phyloP scores from a whole-genome alignment of 1,140 invertebrate species.

The Polypedilum pembai region DNA sequence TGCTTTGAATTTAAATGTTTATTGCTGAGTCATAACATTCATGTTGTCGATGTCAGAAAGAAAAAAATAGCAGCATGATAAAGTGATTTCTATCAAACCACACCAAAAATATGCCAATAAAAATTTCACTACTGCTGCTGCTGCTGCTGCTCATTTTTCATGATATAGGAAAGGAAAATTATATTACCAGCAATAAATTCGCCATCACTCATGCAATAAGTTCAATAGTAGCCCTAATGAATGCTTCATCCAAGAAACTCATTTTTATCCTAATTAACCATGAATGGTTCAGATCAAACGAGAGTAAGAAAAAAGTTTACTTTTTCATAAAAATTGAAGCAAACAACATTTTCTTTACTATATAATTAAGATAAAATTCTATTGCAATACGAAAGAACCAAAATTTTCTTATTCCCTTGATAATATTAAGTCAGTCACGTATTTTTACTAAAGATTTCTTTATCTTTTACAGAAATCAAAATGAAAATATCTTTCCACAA shows the following conservation, averaged over 20 bases:
- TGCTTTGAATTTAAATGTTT: too few species aligned
- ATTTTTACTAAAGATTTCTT: conserved; percentile 19
- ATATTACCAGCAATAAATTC: neutral
- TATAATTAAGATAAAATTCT: conserved; percentile 20
- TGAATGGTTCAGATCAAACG: conserved; percentile 4
- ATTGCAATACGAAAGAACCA: neutral
- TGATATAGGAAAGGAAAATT: conserved; percentile 7
- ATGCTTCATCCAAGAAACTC: conserved; percentile 2
- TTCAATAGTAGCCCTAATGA: conserved; percentile 8
- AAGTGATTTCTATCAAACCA: too few species aligned
- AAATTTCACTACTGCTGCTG: too few species aligned
- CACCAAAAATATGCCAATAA: too few species aligned
- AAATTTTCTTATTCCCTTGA: neutral
- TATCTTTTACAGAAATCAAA: neutral
- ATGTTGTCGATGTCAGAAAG: too few species aligned
- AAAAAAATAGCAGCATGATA: too few species aligned
- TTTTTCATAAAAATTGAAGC: neutral
- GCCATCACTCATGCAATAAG: neutral
- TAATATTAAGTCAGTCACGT: conserved; percentile 13
- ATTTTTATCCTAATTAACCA: conserved; percentile 19
- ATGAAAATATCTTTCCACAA: neutral
- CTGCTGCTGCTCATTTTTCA: neutral
- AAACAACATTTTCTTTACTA: conserved; percentile 14
- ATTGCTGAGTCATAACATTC: too few species aligned
- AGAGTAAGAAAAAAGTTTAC: neutral